Base-by-base conservation (phyloP, 2,888 invertebrate genomes). In the Rhorus exstirpatorius region DNA sequence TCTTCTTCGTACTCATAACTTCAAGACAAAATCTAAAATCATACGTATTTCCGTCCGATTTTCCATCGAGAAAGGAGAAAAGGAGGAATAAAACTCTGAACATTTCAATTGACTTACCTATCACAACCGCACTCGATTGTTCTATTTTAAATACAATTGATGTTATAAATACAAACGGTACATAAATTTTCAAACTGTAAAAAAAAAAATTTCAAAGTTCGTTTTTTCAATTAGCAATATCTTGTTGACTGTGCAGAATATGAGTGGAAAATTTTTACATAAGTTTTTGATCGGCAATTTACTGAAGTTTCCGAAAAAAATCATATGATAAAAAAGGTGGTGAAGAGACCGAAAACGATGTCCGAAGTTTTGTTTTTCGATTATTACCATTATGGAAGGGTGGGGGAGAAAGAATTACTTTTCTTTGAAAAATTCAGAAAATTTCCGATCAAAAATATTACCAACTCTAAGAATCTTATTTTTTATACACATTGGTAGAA, bases 241-340 rank as follows among this genome's bases (percentile, higher is more conserved):
- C 12, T 44, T n/a, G 12, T 44, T 44, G 44, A 44, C 44, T 44
- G 44, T 14, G 12, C 44, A 44, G 44, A n/a, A 44, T 44, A 10
- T 44, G 44, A 44, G 44, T 14, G 10, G 44, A 44, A 44, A 44
- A 24, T 53, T 49, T 10, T 68, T 31, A 41, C 44, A 31, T 10
- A 31, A 14, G 55, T 38, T 55, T 51, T 51, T 12, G 21, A 35
- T 51, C 35, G 35, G 49, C 14, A 26, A 68, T 68, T 14, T 35
- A 12, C 35, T 53, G 51, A 51, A 51, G 17, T 51, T 51, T 51
- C 17, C 51, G 51, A 17, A 51, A 51, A 51, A 51, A 51, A 51
- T n/a, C n/a, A n/a, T n/a, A n/a, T n/a, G n/a, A n/a, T n/a, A n/a
- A n/a, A n/a, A n/a, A n/a, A n/a, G n/a, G n/a, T n/a, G n/a, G n/a